Percentiles rank a stretch among this genome's conserved stretches.
phyloP scores from a whole-genome alignment of 1,140 invertebrate genomes.

The Drosophila sp. region DNA sequence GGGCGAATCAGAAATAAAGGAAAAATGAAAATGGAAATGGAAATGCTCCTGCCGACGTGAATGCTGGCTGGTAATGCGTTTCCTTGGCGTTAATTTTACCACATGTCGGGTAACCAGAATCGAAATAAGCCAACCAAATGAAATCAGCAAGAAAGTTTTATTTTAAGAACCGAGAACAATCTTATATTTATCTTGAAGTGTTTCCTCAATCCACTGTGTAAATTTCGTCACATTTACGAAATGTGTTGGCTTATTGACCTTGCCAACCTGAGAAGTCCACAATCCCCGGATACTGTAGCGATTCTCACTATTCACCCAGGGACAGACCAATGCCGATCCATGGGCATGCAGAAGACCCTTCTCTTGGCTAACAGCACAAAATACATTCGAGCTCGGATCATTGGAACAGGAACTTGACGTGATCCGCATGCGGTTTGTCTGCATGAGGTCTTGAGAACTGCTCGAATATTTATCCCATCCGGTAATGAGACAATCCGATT shows the following conservation, averaged over 20 bases:
- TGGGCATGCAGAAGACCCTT: not conserved
- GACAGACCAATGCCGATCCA: slow-evolving; percentile 36
- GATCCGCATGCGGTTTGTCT: not conserved
- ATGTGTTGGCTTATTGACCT: not conserved
- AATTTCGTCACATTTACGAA: slow-evolving; percentile 1
- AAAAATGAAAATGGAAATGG: slow-evolving; percentile 48
- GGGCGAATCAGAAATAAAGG: not conserved
- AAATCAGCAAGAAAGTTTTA: not conserved
- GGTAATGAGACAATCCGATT: not conserved
- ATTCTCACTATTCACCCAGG: slow-evolving; percentile 1
- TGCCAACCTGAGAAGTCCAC: slow-evolving; percentile 6
- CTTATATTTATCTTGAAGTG: not conserved
- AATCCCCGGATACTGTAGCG: slow-evolving; percentile 15
- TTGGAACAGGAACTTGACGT: not conserved
- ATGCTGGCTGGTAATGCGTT: slow-evolving; percentile 48
- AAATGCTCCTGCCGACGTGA: slow-evolving; percentile 40
- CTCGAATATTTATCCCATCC: slow-evolving; percentile 21
- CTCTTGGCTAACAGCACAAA: not conserved
- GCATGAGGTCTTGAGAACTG: not conserved
- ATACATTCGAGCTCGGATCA: not conserved
- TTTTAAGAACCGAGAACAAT: no score
- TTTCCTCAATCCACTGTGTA: slow-evolving; percentile 17
- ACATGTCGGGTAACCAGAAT: slow-evolving; percentile 47
- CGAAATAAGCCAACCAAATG: not conserved
- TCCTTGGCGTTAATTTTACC: slow-evolving; percentile 61